Evolutionary conservation across 2,797 vertebrate genomes (phyloP), one percentile per base, ranked within the genome.

Genomic region (Centropyge bicolor): DNA sequence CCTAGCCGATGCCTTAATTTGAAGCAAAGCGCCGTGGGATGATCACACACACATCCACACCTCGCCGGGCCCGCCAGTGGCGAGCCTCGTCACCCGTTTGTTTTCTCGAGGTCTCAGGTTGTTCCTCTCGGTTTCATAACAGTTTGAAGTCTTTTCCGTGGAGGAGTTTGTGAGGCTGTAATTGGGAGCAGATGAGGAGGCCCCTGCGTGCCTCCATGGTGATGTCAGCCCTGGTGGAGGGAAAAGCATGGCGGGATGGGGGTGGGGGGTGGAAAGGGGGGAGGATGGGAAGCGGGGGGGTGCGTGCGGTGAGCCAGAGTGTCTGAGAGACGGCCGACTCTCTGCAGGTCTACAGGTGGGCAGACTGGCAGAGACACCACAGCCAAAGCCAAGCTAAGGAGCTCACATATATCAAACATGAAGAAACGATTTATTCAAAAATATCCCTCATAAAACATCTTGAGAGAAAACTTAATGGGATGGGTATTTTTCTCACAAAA

Each of bases 101-200:
- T 91, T 93, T 92, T 89, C 85, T 60, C 38, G 49, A 77, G 81
- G 83, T 90, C 92, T 91, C 88, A 55, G 82, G 83, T 91, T 89
- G 91, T 93, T 91, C 91, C 85, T 90, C 77, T 87, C 51, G 17
- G 90, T 90, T 90, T 92, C 83, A 75, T 74, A 85, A 88, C 81
- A 83, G 86, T 88, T 90, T 91, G 87, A 92, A 90, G 87, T 79
- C 71, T 81, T 92, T 90, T 78, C 88, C 78, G 27, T 56, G 40
- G 70, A 86, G 86, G 80, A 86, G 78, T 88, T 79, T 90, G 88
- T 62, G 20, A 76, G 83, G 78, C 86, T 73, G 85, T 95, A 95
- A 95, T 94, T 94, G 93, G 89, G 92, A 95, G 92, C 95, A 95
- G 95, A 95, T 94, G 87, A 91, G 74, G 90, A 95, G 89, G 92